Conservation (phyloP, 2,797 vertebrate species). For the Lagorchestes hirsutus region DNA sequence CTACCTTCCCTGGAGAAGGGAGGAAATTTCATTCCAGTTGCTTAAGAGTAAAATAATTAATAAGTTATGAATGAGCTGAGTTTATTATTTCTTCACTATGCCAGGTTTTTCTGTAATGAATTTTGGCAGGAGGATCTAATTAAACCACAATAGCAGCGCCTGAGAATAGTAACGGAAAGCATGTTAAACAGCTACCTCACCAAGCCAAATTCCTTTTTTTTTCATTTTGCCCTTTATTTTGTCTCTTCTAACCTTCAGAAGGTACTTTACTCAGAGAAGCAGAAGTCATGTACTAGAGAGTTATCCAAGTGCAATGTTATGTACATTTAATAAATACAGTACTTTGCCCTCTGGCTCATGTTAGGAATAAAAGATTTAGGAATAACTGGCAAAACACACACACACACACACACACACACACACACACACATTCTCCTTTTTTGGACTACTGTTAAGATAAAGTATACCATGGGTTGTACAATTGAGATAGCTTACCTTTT, state of each 20-base stretch:
- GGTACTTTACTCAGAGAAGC: slow-evolving; percentile 51
- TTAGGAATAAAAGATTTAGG: slow-evolving; percentile 8
- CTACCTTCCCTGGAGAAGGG: slow-evolving; percentile 23
- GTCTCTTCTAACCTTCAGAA: slow-evolving; percentile 62
- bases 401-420: no score
- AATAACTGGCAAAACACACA: slow-evolving; percentile 16
- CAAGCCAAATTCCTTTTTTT: slow-evolving; percentile 29
- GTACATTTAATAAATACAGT: slow-evolving; percentile 33
- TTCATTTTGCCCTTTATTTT: slow-evolving; percentile 33
- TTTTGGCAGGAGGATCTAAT: slow-evolving; percentile 82
- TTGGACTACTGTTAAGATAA: slow-evolving; percentile 7
- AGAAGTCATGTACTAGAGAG: background rate
- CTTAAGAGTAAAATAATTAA: slow-evolving; percentile 72
- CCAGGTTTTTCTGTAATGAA: slow-evolving; percentile 76
- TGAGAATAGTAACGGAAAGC: slow-evolving; percentile 74
- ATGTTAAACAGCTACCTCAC: slow-evolving; percentile 65
- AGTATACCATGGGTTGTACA: slow-evolving; percentile 20
- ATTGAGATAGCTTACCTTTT: slow-evolving; percentile 14
- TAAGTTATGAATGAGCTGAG: slow-evolving; percentile 79
- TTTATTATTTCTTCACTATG: slow-evolving; percentile 82
- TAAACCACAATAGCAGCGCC: slow-evolving; percentile 73
- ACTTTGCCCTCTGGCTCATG: slow-evolving; percentile 30
- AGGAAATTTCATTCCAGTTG: slow-evolving; percentile 49
- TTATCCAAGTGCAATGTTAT: slow-evolving; percentile 60
- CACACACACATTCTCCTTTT: background rate